Evolutionary conservation across 2,113 vertebrate genomes (phyloP), one percentile per base, ranked within the genome.

Genomic region (Pachypanchax playfairii): DNA sequence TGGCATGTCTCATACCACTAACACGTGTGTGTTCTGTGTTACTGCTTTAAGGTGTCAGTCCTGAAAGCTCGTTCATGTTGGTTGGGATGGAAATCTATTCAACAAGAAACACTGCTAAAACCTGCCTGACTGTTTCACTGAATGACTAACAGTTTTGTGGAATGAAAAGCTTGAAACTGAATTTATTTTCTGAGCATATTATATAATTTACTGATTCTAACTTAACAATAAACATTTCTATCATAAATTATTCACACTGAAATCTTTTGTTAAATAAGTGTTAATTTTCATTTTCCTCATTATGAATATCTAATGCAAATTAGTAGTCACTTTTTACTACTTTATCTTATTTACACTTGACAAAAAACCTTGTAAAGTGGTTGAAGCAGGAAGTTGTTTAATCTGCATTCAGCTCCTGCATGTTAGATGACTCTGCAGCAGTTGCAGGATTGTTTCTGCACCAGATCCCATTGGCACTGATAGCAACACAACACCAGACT

Each of bases 31-130:
- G 55, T 67, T 68, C 55, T 52, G 56, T 51, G 33, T 38, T 14
- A 6, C 5, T 49, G 25, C 29, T 43, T 55, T 48, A 49, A 50
- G 60, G 35, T 22, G 38, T 50, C 38, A 65, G 70, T 68, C 44
- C 44, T 33, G 63, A 61, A 63, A 44, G 17, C 38, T 70, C 52
- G 18, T 12, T 61, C 33, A 65, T 14, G 57, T 5, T 1, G 6
- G 7, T n/a, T 31, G 43, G 39, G 35, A 18, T 20, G 42, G 38
- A 47, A 31, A 50, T 43, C 28, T 18, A 44, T 28, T 50, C 65
- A 31, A 48, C 21, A 56, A 66, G 53, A 59, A 64, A 70, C 54
- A 51, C 65, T 49, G 38, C 48, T 21, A 59, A 64, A 70, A 58
- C 51, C 65, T 49, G 38, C 48, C 26, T 64, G 33, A 0, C 25